Evolutionary conservation across 2,113 vertebrate species (phyloP).

Genomic region (Sorex fumeus): DNA sequence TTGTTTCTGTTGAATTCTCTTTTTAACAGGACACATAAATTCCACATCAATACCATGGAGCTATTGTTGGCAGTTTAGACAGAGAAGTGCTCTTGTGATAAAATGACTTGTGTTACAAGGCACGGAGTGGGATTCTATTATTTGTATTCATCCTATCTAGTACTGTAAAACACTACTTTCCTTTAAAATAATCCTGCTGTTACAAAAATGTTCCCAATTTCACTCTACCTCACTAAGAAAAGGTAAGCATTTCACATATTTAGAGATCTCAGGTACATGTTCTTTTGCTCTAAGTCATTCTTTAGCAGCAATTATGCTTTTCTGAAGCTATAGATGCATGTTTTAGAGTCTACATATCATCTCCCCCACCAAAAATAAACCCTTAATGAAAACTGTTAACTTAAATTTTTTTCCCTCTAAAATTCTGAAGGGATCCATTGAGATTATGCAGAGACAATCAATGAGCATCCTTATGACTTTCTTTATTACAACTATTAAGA

Average conservation of each 20-base stretch:
- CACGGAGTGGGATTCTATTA: not conserved
- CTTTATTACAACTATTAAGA: slow-evolving; percentile 56
- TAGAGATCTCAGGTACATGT: not conserved
- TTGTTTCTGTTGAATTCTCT: slow-evolving; percentile 2
- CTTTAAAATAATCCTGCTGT: not conserved
- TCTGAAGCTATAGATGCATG: not conserved
- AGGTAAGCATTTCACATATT: not conserved
- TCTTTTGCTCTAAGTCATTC: not conserved
- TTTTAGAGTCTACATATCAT: not conserved
- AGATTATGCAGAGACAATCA: not conserved
- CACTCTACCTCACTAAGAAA: not conserved
- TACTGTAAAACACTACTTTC: not conserved
- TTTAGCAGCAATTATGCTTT: slow-evolving; percentile 40
- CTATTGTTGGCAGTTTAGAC: not conserved
- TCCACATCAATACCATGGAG: not conserved
- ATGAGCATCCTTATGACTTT: slow-evolving; percentile 53
- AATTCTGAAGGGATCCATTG: slow-evolving; percentile 51
- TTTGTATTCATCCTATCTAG: not conserved
- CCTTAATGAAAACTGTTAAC: slow-evolving; percentile 18
- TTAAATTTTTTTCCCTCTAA: slow-evolving; percentile 18
- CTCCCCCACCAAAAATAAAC: not conserved
- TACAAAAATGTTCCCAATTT: not conserved
- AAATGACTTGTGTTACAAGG: not conserved
- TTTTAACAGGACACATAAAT: not conserved
- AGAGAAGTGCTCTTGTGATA: not conserved